phyloP scores from a whole-genome alignment of 2,113 vertebrate species.

The Camelus bactrianus region DNA sequence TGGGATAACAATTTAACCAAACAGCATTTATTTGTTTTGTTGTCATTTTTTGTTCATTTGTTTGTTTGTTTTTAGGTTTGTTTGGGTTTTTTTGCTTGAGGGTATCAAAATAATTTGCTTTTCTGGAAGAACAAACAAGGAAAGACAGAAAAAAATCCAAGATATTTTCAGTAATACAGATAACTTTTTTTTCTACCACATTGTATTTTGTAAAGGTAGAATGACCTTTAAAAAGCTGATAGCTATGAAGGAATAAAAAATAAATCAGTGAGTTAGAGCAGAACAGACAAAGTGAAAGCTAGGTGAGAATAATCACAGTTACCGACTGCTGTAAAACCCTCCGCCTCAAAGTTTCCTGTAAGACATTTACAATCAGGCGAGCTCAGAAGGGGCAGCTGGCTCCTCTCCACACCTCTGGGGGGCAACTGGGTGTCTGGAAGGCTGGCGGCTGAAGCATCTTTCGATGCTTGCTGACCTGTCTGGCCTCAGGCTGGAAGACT shows the following conservation, averaged over 20 bases:
- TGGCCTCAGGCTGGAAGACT: accelerated
- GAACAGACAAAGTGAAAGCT: background rate
- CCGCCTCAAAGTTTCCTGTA: background rate
- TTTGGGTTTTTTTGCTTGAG: background rate
- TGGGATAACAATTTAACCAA: background rate
- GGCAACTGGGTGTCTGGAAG: accelerated
- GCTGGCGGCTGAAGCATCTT: background rate
- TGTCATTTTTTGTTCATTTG: background rate
- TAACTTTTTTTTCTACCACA: background rate
- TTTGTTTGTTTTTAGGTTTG: background rate
- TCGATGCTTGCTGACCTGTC: accelerated
- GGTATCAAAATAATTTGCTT: slow-evolving; percentile 11
- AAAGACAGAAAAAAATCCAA: background rate
- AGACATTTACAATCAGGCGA: too few relatives aligned
- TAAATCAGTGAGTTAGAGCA: background rate
- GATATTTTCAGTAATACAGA: background rate
- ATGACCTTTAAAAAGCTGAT: background rate
- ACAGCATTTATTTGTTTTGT: background rate
- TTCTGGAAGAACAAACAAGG: background rate
- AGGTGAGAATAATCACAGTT: background rate
- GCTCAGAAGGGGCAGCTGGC: accelerated
- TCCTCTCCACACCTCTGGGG: accelerated
- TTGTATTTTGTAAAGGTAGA: background rate
- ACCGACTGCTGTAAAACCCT: background rate
- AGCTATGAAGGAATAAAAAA: background rate